Percentiles rank a stretch among this genome's conserved stretches.
phyloP scores from a whole-genome alignment of 2,888 invertebrate species.

The Apotomis turbidana region DNA sequence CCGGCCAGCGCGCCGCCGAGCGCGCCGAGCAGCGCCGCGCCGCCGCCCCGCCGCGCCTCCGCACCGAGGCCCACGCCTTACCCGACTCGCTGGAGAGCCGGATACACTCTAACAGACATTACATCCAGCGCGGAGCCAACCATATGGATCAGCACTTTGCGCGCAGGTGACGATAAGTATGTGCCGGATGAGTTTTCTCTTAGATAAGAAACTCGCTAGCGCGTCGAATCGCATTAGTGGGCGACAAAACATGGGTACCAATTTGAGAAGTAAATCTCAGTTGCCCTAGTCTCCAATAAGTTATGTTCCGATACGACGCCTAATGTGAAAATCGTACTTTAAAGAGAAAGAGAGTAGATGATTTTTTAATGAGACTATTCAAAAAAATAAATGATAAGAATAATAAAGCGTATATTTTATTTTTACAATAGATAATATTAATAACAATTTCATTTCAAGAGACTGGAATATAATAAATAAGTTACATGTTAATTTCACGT shows the following conservation, averaged over 20 bases:
- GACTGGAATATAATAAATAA: constrained; percentile 34
- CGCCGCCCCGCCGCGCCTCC: constrained; percentile 77
- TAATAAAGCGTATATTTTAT: constrained; percentile 10
- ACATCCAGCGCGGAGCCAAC: constrained; percentile 91
- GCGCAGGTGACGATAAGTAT: constrained; percentile 72
- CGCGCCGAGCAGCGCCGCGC: constrained; percentile 73
- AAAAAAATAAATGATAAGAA: constrained; percentile 11
- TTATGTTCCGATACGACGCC: no score
- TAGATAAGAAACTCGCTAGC: no score
- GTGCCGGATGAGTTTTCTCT: no score
- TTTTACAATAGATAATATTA: constrained; percentile 31
- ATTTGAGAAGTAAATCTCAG: no score
- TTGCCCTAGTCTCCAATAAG: no score
- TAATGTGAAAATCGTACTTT: no score
- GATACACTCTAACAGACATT: constrained; percentile 94
- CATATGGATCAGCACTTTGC: constrained; percentile 95
- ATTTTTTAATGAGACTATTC: background rate
- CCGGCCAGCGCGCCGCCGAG: constrained; percentile 85
- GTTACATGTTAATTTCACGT: background rate
- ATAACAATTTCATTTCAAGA: constrained; percentile 37
- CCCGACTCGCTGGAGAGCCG: constrained; percentile 91
- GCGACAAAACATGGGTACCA: no score
- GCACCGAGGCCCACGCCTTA: constrained; percentile 80
- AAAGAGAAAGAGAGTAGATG: no score
- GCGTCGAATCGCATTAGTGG: no score